Base-by-base conservation (phyloP, 2,797 vertebrate genomes). In the Adrianichthys oophorus region DNA sequence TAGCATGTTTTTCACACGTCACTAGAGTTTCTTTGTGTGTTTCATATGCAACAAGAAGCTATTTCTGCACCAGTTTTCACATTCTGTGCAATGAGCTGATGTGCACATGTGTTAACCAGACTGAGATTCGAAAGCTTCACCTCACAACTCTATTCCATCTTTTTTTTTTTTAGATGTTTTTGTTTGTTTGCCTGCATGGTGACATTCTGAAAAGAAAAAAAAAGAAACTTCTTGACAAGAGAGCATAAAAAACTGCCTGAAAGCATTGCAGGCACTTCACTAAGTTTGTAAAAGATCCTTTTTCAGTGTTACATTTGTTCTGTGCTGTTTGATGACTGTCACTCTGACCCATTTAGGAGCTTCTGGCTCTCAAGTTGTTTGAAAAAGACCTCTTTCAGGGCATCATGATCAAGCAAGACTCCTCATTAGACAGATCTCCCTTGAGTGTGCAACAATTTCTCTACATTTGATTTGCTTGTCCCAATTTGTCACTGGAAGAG, bases 321-420 rank as follows among this genome's bases (percentile, higher is more conserved):
- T 37, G 32, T 54, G 29, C 48, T 59, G 49, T 73, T 64, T 75
- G 52, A 68, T 62, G 70, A 75, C 51, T 45, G 61, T 59, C 76
- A 84, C 74, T 84, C 59, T 87, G 88, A 89, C 85, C 88, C 77
- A 82, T 68, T 90, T 85, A 81, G 58, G 45, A 65, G 48, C 32
- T 59, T 85, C 62, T 73, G 48, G 75, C 61, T 78, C 62, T 70
- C 41, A 78, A 72, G 59, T 56, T 24, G n/a, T 10, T 6, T 10
- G 53, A 69, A 70, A 74, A 86, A 85, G 45, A 80, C 71, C 84
- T 67, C 73, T 86, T 85, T 57, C 64, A 49, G 56, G 48, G 69
- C 62, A 62, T 49, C 49, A 37, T 67, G 80, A 85, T 87, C 78
- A 83, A 81, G 86, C 80, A 67, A 66, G 68, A 82, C 48, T 70